phyloP scores from a whole-genome alignment of 2,888 invertebrate species.

The Morinoia aosen region DNA sequence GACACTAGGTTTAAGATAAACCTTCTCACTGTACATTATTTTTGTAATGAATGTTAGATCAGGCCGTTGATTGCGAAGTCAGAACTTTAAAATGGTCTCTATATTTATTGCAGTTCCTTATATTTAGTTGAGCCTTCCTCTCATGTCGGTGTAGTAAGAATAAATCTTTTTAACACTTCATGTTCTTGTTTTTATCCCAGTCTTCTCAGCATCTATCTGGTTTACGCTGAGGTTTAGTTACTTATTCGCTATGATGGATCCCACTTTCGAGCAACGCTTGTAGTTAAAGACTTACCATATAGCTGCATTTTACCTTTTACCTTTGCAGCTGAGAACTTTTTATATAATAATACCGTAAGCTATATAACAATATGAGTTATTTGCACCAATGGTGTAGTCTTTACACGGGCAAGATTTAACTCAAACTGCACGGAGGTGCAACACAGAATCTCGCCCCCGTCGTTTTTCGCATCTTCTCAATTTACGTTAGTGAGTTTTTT shows the following conservation, averaged over 20 bases:
- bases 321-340: background rate
- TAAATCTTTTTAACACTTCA: conserved; percentile 50
- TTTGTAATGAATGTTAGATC: conserved; percentile 52
- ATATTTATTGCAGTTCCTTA: conserved; percentile 50
- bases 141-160: conserved; percentile 48
- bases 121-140: conserved; percentile 43
- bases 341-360: background rate
- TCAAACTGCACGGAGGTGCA: no score
- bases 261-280: background rate
- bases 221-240: background rate
- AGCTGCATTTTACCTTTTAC: background rate
- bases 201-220: no score
- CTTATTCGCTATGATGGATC: background rate
- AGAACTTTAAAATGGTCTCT: conserved; percentile 43
- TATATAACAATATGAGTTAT: background rate
- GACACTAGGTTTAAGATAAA: conserved; percentile 54
- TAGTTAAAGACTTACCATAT: background rate
- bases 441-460: no score
- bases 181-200: background rate
- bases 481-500: no score
- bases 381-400: background rate
- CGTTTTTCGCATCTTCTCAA: no score
- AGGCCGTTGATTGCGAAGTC: conserved; percentile 44
- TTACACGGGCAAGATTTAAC: no score
- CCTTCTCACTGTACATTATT: conserved; percentile 53